Evolutionary conservation across 2,797 vertebrate species (phyloP), one percentile per base, ranked within the genome.

Genomic region (Enteromius treurensis): DNA sequence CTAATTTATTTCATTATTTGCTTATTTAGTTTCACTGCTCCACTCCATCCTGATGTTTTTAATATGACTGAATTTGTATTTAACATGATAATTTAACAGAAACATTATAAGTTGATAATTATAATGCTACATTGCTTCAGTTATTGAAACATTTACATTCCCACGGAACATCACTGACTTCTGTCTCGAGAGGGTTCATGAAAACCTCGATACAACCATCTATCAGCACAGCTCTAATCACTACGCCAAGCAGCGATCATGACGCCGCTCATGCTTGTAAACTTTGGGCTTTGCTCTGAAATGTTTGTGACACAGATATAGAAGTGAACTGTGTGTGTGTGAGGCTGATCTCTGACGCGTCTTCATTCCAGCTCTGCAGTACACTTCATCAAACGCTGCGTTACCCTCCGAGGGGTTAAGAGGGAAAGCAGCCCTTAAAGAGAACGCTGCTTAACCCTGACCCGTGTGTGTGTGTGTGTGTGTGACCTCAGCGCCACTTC

Each of bases 371-470:
- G 65, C 34, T 21, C 32, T 7, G 17, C 32, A 8, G 64, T 65
- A 73, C 34, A 26, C 78, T 79, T 80, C 64, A 84, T 83, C 71
- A 68, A 77, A 80, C 73, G 69, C 70, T 76, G 82, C 79, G 82
- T 84, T 88, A 88, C 89, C 80, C 86, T 81, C 77, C 82, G 87
- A 89, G 53, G 85, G 92, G 91, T 93, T 92, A 92, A 92, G 91
- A 94, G 94, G 91, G 94, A 95, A 93, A 94, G 94, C 93, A 91
- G 92, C 90, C 83, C 91, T 91, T 94, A 93, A 93, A 92, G 91
- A 93, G 91, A 84, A 89, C 58, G 86, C 88, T 86, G 94, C 93
- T 95, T 95, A 94, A 95, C 94, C 95, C 93, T 95, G 92, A 95
- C 94, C 93, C 86, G 90, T 85, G 88, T 84, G 89, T 92, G 87